Conservation (phyloP, 2,113 vertebrate species). For the Opisthocomus hoazin region DNA sequence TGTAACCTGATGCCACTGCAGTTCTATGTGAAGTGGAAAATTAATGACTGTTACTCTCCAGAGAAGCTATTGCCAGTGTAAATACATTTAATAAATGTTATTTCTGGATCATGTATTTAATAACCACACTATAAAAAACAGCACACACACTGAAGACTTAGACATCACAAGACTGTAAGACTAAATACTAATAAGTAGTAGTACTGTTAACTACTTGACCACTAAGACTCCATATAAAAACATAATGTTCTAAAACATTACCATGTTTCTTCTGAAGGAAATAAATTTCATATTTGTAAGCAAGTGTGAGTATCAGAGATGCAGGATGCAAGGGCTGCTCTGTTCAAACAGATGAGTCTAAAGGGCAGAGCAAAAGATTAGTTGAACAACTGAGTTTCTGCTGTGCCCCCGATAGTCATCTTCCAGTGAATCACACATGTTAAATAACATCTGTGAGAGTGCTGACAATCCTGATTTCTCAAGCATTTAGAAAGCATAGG, state of each 20-base stretch:
- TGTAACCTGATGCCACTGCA: background rate
- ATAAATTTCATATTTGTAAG: background rate
- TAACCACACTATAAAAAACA: background rate
- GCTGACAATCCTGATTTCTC: background rate
- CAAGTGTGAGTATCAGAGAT: background rate
- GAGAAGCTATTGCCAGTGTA: background rate
- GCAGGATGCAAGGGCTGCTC: background rate
- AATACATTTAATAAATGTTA: background rate
- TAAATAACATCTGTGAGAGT: background rate
- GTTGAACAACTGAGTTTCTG: background rate
- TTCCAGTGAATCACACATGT: background rate
- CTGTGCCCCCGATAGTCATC: background rate
- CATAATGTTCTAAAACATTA: background rate
- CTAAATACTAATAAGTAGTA: background rate
- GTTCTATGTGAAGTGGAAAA: background rate
- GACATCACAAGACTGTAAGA: background rate
- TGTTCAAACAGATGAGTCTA: background rate
- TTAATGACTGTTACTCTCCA: background rate
- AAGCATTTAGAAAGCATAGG: background rate
- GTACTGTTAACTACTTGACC: background rate
- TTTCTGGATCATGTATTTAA: background rate
- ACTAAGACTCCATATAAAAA: background rate
- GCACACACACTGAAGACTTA: too few species aligned
- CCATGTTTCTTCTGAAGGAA: background rate
- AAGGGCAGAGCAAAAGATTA: background rate